Evolutionary conservation across 2,113 vertebrate species (phyloP).

Genomic region (Suricata suricatta): DNA sequence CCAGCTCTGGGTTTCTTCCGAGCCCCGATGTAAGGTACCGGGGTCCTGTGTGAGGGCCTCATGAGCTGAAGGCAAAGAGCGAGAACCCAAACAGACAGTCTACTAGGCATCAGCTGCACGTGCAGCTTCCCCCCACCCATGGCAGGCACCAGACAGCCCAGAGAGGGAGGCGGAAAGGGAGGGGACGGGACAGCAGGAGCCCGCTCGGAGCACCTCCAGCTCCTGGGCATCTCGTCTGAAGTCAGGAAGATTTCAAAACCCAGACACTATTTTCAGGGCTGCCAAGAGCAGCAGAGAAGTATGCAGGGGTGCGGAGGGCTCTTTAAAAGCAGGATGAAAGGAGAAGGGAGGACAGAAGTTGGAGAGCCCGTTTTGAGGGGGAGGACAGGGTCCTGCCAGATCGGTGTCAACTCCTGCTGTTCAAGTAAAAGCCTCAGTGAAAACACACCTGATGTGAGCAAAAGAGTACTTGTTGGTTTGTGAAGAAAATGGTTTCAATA

Average conservation of each 20-base stretch:
- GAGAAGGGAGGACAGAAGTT: background rate
- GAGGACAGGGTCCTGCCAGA: background rate
- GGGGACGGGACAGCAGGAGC: accelerated
- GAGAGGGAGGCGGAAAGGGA: no score
- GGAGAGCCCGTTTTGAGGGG: no score
- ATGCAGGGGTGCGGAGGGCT: background rate
- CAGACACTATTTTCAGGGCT: background rate
- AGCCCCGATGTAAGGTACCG: background rate
- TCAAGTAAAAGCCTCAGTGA: background rate
- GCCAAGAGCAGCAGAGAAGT: background rate
- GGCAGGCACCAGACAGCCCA: accelerated
- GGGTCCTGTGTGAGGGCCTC: background rate
- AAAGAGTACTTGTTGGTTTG: background rate
- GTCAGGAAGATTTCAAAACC: background rate
- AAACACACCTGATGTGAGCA: background rate
- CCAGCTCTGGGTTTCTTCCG: background rate
- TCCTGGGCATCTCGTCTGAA: accelerated
- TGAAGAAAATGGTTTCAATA: background rate
- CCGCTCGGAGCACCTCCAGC: background rate
- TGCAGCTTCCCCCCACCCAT: background rate
- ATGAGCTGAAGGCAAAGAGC: background rate
- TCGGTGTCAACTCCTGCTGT: background rate
- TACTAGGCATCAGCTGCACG: background rate
- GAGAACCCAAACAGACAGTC: background rate
- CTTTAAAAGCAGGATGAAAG: background rate